Evolutionary conservation across 2,113 vertebrate genomes (phyloP).

Genomic region (Anolis carolinensis): DNA sequence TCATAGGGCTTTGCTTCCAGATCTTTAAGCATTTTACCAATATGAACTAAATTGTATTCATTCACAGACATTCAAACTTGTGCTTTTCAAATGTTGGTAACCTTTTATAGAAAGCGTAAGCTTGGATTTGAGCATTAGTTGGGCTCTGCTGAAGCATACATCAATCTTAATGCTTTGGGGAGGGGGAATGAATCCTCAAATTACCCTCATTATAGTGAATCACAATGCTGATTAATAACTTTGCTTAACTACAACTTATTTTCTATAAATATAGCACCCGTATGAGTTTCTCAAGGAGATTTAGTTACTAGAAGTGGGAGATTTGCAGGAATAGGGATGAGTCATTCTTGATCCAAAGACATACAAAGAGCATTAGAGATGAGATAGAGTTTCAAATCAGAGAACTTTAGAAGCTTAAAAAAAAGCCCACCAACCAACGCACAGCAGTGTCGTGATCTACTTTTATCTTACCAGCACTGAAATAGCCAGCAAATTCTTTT

Average conservation of each 20-base stretch:
- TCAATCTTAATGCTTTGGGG: constrained; percentile 53
- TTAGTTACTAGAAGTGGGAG: constrained; percentile 36
- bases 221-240: constrained; percentile 69
- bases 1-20: too few relatives aligned
- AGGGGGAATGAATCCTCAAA: constrained; percentile 59
- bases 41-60: rapidly evolving
- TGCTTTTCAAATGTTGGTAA: constrained; percentile 16
- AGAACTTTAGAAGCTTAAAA: constrained; percentile 30
- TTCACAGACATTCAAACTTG: constrained; percentile 11
- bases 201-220: constrained; percentile 72
- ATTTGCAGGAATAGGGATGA: constrained; percentile 33
- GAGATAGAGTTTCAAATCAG: constrained; percentile 42
- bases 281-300: constrained; percentile 60
- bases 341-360: constrained; percentile 55
- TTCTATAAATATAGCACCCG: constrained; percentile 67
- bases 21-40: not conserved
- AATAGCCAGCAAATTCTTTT: not conserved
- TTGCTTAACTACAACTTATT: constrained; percentile 69
- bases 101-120: constrained; percentile 15
- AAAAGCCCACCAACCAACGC: not conserved
- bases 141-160: constrained; percentile 52
- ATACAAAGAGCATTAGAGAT: constrained; percentile 44
- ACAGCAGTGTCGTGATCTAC: not conserved
- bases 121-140: constrained; percentile 51
- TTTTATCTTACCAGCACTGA: not conserved